These are phyloP conservation scores for Monopis laevigella DNA, from an alignment of 2,888 invertebrate genomes.

Conservation along the genomic window DNA sequence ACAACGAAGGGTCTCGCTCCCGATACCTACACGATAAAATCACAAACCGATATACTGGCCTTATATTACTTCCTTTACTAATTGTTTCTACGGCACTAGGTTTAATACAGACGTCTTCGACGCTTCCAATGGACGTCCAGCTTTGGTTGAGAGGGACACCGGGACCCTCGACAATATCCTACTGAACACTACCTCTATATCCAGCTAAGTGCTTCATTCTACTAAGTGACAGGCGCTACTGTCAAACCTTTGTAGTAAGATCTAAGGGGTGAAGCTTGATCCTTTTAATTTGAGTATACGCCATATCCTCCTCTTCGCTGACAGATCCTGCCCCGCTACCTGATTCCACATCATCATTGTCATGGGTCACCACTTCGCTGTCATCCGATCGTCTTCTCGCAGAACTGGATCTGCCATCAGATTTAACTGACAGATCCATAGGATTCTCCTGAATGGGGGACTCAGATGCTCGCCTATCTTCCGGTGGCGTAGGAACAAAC, in stretches of 20 bases:
- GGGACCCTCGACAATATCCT: too few species aligned
- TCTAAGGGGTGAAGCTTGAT: slow-evolving; percentile 70
- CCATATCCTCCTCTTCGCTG: slow-evolving; percentile 60
- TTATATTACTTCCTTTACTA: too few species aligned
- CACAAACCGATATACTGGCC: slow-evolving; percentile 64
- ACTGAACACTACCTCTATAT: too few species aligned
- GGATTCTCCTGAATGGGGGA: slow-evolving; percentile 78
- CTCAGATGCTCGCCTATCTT: slow-evolving; percentile 54
- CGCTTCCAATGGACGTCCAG: too few species aligned
- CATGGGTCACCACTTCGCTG: slow-evolving; percentile 56
- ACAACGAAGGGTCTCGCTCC: neutral
- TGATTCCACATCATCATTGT: slow-evolving; percentile 52
- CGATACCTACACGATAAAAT: slow-evolving; percentile 25
- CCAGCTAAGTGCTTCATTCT: too few species aligned
- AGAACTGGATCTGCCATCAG: slow-evolving; percentile 66
- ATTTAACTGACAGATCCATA: slow-evolving; percentile 82
- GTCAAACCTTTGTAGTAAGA: slow-evolving; percentile 77
- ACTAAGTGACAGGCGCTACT: too few species aligned
- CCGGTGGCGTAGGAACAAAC: slow-evolving; percentile 50
- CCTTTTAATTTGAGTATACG: slow-evolving; percentile 67
- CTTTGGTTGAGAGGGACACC: too few species aligned
- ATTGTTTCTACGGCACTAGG: too few species aligned
- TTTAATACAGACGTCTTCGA: too few species aligned
- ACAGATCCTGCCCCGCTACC: slow-evolving; percentile 51
- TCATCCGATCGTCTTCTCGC: slow-evolving; percentile 55